Percentiles rank a stretch among this genome's conserved stretches.
Evolutionary conservation across 2,888 invertebrate genomes (phyloP).

Genomic region (Harpagoxenus sublaevis): DNA sequence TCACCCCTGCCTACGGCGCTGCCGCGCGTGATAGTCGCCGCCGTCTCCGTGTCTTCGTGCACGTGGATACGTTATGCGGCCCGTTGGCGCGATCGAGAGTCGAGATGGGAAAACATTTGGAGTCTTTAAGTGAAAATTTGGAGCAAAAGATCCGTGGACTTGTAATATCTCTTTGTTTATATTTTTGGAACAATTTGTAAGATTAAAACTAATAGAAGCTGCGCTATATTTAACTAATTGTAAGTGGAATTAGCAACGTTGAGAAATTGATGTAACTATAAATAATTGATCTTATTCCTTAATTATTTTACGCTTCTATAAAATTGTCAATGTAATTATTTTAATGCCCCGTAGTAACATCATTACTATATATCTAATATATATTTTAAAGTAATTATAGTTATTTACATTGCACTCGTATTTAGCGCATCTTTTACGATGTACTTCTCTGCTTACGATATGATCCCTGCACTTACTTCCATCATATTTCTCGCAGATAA

Average conservation of each 20-base stretch:
- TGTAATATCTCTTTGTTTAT: not conserved
- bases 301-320: not conserved
- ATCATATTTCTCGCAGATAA: not conserved
- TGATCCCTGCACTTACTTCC: not conserved
- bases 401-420: not conserved
- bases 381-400: conserved; percentile 7
- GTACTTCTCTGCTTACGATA: not conserved
- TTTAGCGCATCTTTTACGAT: not conserved
- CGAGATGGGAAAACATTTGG: not conserved
- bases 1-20: conserved; percentile 67
- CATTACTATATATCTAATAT: not conserved
- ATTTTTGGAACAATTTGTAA: not conserved
- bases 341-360: not conserved
- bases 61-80: conserved; percentile 61
- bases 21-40: conserved; percentile 23
- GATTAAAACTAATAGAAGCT: not conserved
- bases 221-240: not conserved
- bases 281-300: not conserved
- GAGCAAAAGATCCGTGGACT: not conserved
- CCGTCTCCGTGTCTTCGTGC: conserved; percentile 57
- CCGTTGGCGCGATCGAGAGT: conserved; percentile 62
- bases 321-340: not conserved
- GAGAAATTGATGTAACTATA: not conserved
- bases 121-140: not conserved
- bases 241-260: not conserved